phyloP scores from a whole-genome alignment of 2,113 vertebrate genomes.

The Dromas ardeola region DNA sequence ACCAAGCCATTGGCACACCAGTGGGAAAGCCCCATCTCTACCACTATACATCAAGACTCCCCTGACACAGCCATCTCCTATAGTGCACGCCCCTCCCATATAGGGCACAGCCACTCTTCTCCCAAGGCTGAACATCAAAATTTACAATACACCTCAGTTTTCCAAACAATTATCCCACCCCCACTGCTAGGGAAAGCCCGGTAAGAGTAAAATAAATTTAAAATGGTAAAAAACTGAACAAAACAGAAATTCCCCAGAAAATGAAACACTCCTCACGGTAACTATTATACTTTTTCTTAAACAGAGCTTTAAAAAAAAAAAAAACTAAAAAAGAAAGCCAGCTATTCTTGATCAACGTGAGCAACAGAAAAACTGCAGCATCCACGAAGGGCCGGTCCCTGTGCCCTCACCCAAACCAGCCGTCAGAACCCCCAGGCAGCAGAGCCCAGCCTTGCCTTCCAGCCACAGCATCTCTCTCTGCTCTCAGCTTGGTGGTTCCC shows the following conservation, averaged over 20 bases:
- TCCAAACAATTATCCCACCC: background rate
- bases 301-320: accelerated
- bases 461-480: background rate
- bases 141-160: background rate
- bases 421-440: background rate
- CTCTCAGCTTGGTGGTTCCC: background rate
- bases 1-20: background rate
- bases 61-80: background rate
- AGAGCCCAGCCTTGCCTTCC: background rate
- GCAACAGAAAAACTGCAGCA: background rate
- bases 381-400: background rate
- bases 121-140: background rate
- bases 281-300: background rate
- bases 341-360: background rate
- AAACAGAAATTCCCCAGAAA: background rate
- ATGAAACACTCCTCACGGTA: background rate
- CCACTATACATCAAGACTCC: background rate
- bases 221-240: background rate
- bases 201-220: background rate
- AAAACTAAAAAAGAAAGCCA: background rate
- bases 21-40: background rate
- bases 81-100: background rate
- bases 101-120: background rate
- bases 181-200: background rate
- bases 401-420: background rate